Percentiles rank a stretch among this genome's conserved stretches.
phyloP scores from a whole-genome alignment of 2,888 invertebrate genomes.

The Philereme transversata region DNA sequence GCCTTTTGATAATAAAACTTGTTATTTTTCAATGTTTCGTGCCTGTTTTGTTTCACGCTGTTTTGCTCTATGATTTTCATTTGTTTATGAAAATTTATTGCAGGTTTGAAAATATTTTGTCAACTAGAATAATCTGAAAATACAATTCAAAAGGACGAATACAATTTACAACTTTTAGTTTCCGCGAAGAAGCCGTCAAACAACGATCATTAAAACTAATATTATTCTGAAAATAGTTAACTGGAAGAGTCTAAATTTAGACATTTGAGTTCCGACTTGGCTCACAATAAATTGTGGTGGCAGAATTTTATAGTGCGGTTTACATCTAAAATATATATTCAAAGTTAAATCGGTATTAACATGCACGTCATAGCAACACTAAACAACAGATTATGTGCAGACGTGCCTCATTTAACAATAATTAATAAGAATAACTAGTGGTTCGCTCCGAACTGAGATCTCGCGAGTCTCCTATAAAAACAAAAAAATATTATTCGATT shows the following conservation, averaged over 20 bases:
- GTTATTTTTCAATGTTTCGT: background rate
- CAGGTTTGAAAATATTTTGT: no score
- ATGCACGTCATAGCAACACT: no score
- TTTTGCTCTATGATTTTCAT: background rate
- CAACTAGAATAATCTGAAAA: conserved; percentile 3
- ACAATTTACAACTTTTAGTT: conserved; percentile 33
- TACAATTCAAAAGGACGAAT: conserved; percentile 16
- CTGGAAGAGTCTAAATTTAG: conserved; percentile 35
- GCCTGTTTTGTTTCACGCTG: conserved; percentile 5
- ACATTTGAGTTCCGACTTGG: conserved; percentile 32
- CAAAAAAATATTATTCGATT: no score
- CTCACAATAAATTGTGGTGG: conserved; percentile 29
- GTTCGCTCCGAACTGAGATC: no score
- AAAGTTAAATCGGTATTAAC: background rate
- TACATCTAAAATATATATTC: conserved; percentile 4
- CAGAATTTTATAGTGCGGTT: conserved; percentile 22
- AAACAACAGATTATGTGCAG: no score
- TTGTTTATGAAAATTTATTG: no score
- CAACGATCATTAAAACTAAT: conserved; percentile 42
- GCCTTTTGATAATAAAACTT: conserved; percentile 6
- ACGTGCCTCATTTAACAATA: no score
- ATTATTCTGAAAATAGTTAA: conserved; percentile 38
- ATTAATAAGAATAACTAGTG: no score
- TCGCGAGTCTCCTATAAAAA: no score
- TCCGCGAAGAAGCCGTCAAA: conserved; percentile 37